A percentile compares a stretch with the other conserved stretches of the same genome.
Evolutionary conservation across 2,797 vertebrate species (phyloP).

Genomic region (Remorina albescens): DNA sequence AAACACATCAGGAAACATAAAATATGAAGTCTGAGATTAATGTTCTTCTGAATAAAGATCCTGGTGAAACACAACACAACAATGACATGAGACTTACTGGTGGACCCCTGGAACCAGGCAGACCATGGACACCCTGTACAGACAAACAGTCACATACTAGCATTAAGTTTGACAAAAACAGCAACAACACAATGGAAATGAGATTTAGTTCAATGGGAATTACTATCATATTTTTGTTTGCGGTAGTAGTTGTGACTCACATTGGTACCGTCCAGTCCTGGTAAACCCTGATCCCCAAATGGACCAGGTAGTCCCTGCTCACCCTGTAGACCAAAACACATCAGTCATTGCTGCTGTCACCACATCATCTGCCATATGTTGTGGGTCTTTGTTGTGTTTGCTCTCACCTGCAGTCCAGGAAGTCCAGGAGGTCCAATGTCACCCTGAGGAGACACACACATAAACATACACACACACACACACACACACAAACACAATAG

Average conservation of each 20-base stretch:
- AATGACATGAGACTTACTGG: constrained; percentile 68
- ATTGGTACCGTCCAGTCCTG: constrained; percentile 57
- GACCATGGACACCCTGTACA: constrained; percentile 69
- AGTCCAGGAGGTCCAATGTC: constrained; percentile 42
- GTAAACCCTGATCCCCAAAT: constrained; percentile 43
- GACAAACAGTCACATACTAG: neutral
- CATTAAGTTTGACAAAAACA: neutral
- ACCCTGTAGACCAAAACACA: constrained; percentile 53
- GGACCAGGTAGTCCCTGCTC: constrained; percentile 47
- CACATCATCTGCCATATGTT: neutral
- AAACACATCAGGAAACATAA: too few relatives aligned
- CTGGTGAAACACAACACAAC: neutral
- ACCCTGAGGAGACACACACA: constrained; percentile 65
- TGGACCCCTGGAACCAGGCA: constrained; percentile 63
- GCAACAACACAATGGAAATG: neutral
- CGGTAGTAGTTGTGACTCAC: constrained; percentile 61
- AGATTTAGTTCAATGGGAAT: neutral
- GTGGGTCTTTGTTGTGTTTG: neutral
- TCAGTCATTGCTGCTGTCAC: neutral
- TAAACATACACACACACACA: constrained; percentile 23
- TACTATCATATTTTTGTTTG: neutral
- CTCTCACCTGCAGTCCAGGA: constrained; percentile 73
- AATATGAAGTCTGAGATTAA: too few relatives aligned
- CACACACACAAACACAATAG: constrained; percentile 5
- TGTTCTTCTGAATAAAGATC: neutral